These are phyloP conservation scores for Hippasteria phrygiana DNA, from an alignment of 53 echinoderm and acorn worm genomes.

Conservation along the genomic window DNA sequence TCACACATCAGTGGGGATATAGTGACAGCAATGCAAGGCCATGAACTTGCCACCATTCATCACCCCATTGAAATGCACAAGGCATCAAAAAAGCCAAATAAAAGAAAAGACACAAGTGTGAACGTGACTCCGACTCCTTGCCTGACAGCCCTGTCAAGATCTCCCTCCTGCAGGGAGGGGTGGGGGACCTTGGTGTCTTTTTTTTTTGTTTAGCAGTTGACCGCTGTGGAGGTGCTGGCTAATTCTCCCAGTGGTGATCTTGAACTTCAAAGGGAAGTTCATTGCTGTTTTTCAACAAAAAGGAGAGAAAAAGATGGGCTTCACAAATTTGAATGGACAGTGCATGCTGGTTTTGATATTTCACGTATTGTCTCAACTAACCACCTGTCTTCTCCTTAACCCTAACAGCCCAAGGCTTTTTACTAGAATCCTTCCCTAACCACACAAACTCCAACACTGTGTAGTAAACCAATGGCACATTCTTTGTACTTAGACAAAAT, in stretches of 20 bases:
- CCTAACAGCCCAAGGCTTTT: too few species aligned
- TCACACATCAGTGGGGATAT: conserved; percentile 29
- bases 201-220: not conserved
- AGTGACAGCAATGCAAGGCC: not conserved
- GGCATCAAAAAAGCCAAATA: not conserved
- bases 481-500: too few species aligned
- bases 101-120: conserved; percentile 25
- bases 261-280: conserved; percentile 1
- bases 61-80: not conserved
- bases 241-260: not conserved
- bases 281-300: too few species aligned
- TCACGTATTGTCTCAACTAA: too few species aligned
- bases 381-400: too few species aligned
- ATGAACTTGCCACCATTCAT: conserved; percentile 49
- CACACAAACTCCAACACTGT: too few species aligned
- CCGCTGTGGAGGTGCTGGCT: not conserved
- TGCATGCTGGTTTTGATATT: too few species aligned
- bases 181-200: not conserved
- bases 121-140: conserved; percentile 50
- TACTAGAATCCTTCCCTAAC: too few species aligned
- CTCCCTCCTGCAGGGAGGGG: not conserved
- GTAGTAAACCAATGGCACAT: too few species aligned
- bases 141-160: not conserved
- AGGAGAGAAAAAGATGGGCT: too few species aligned
- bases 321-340: too few species aligned